Percentiles rank a stretch among this genome's conserved stretches.
phyloP scores from a whole-genome alignment of 2,797 vertebrate genomes.

The Myotis myotis region DNA sequence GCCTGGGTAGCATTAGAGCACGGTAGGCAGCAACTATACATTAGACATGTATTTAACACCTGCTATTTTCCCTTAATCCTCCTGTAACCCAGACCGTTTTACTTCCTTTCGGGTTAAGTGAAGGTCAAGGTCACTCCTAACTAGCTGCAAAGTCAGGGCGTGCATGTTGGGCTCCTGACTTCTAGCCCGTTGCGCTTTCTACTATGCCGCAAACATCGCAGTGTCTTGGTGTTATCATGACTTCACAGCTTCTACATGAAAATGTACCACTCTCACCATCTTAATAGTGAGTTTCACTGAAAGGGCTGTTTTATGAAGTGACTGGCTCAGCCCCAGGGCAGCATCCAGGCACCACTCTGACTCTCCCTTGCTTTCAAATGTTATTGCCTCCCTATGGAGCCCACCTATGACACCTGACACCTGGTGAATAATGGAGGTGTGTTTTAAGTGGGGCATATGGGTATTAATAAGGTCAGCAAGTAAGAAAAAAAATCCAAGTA shows the following conservation, averaged over 20 bases:
- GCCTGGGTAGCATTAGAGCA: not conserved
- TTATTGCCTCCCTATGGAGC: fast-evolving
- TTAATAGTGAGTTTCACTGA: not conserved
- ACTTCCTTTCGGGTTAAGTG: not conserved
- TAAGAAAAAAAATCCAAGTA: not conserved
- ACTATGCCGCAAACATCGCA: not conserved
- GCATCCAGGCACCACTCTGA: fast-evolving
- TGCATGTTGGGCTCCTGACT: not conserved
- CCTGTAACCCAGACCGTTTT: not conserved
- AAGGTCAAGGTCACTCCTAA: not conserved
- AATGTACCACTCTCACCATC: not conserved
- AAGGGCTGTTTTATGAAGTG: not conserved
- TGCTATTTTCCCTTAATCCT: not conserved
- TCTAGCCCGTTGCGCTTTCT: not conserved
- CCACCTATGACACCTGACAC: not conserved
- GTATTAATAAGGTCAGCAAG: not conserved
- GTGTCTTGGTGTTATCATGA: not conserved
- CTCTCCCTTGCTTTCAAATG: not conserved
- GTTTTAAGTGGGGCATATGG: not conserved
- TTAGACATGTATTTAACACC: not conserved
- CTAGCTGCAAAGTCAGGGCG: not conserved
- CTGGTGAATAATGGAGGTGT: not conserved
- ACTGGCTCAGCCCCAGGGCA: not conserved
- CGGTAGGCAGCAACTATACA: not conserved
- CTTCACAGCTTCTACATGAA: not conserved